These are phyloP conservation scores for Gasterosteus aculeatus DNA, from an alignment of 2,113 vertebrate species.

Conservation along the genomic window DNA sequence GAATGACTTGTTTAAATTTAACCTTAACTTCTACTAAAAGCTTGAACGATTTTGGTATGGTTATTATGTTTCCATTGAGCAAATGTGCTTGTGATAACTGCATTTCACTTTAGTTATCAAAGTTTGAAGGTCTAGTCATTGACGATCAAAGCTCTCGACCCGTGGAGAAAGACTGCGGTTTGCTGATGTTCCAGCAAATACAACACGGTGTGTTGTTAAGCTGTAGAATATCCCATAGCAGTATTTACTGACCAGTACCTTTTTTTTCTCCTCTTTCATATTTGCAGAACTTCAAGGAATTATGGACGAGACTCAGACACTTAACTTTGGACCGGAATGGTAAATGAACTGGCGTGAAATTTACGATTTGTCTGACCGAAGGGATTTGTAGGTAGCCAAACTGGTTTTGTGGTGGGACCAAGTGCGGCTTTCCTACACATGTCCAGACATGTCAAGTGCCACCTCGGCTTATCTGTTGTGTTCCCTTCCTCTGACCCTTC, in stretches of 20 bases:
- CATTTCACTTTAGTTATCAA: not conserved
- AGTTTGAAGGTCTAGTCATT: not conserved
- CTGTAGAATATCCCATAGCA: not conserved
- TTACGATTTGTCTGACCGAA: not conserved
- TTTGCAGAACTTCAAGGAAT: conserved; percentile 85
- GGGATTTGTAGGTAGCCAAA: conserved; percentile 35
- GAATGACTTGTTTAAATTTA: not conserved
- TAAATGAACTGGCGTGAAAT: conserved; percentile 74
- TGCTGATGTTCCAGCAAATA: not conserved
- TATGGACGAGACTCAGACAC: conserved; percentile 98
- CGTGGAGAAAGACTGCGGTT: not conserved
- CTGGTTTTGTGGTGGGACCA: conserved; percentile 13
- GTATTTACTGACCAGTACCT: not conserved
- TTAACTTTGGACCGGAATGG: conserved; percentile 99
- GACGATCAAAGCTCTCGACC: not conserved
- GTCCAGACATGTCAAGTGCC: conserved; percentile 39
- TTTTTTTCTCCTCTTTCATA: conserved; percentile 41
- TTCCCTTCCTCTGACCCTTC: conserved; percentile 13
- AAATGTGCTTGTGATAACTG: not conserved
- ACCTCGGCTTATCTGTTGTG: conserved; percentile 8
- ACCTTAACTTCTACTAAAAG: not conserved
- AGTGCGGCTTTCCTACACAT: conserved; percentile 4
- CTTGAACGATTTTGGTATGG: not conserved
- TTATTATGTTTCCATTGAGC: not conserved
- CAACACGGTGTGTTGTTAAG: not conserved